Base-by-base conservation (phyloP, 2,797 vertebrate genomes). In the Rhinichthys osculus region DNA sequence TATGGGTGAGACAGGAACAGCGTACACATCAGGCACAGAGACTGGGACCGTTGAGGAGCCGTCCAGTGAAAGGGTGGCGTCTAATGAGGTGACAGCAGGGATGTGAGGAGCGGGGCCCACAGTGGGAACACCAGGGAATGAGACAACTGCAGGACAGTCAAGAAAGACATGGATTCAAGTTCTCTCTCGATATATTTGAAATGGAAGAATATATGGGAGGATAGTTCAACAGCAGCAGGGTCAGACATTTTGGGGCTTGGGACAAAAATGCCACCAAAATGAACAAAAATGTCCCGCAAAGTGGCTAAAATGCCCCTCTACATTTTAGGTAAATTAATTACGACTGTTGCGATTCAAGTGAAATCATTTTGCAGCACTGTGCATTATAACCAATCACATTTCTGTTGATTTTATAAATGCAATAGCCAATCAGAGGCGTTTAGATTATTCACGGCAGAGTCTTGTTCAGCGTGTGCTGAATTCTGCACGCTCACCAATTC, bases 91-190 rank as follows among this genome's bases (percentile, higher is more conserved):
- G 67, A 67, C 62, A 1, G 90, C 87, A 0, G 86, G 88, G 81
- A 85, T 52, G 67, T 84, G 86, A 78, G 85, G 52, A 79, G 76
- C 38, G 33, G 93, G 83, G 69, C 87, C 84, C 16, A 66, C 35
- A 30, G 89, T 90, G 27, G 92, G 88, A 23, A 78, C 88, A 71
- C 89, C 90, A 30, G 91, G 88, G 27, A 94, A 92, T 23, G 89
- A 90, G 77, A 90, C 57, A 40, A 80, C 87, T 89, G 71, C 35
- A 57, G 44, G 16, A 78, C 21, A 72, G 69, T 47, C 70, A 52
- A 69, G n/a, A 62, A 83, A 40, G 30, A 54, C 0, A 16, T 13
- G 50, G 74, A 57, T 77, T 77, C 57, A 33, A 38, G 50, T 57
- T 30, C 10, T 52, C 17, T n/a, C 7, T 59, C 7, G 14, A n/a